These are phyloP conservation scores for Calephelis perditalis DNA, from an alignment of 2,888 invertebrate species.

Conservation along the genomic window DNA sequence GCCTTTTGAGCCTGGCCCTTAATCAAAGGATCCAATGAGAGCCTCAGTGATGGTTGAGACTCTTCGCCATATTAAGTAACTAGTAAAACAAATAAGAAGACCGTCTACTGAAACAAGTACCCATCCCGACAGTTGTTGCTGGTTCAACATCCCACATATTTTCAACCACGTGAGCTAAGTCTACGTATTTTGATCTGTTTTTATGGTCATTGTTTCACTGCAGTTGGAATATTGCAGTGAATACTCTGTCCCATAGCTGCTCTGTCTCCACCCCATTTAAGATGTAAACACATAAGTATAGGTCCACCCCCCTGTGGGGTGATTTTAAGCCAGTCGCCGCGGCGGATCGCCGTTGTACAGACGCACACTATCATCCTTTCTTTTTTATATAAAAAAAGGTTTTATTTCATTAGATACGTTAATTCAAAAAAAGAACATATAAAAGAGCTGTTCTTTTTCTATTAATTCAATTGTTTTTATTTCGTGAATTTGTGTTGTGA, in stretches of 20 bases:
- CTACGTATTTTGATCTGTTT: too few species aligned
- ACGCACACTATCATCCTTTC: constrained; percentile 41
- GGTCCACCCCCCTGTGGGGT: constrained; percentile 42
- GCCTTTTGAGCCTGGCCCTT: too few species aligned
- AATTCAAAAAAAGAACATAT: constrained; percentile 7
- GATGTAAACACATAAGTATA: constrained; percentile 74
- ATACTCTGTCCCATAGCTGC: constrained; percentile 31
- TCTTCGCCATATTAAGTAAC: too few species aligned
- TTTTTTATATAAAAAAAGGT: constrained; percentile 25
- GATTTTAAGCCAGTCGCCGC: constrained; percentile 53
- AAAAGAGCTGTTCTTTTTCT: background rate
- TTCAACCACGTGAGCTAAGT: too few species aligned
- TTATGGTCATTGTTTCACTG: too few species aligned
- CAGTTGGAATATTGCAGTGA: background rate
- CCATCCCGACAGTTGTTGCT: too few species aligned
- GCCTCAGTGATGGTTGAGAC: too few species aligned
- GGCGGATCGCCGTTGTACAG: constrained; percentile 54
- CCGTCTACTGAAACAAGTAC: too few species aligned
- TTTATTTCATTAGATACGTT: constrained; percentile 3
- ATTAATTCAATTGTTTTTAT: constrained; percentile 12
- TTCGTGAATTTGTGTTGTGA: constrained; percentile 15
- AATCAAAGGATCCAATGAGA: too few species aligned
- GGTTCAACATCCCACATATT: too few species aligned
- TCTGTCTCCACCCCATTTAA: constrained; percentile 66
- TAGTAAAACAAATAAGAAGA: too few species aligned